phyloP scores from a whole-genome alignment of 2,888 invertebrate species.

The Cataglyphis altisquamis region DNA sequence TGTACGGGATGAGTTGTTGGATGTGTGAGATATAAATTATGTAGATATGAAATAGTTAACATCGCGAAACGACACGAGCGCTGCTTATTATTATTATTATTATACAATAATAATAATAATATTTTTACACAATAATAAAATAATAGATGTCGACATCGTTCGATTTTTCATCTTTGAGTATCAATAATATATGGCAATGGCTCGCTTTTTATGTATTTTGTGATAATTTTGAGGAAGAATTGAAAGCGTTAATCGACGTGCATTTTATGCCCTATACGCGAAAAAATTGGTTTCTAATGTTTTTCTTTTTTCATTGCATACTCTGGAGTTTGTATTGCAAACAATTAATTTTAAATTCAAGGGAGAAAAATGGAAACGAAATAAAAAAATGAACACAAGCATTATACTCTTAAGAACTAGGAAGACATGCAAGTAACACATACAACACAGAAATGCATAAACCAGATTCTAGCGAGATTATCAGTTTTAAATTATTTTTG shows the following conservation, averaged over 20 bases:
- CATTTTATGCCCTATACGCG: slow-evolving; percentile 55
- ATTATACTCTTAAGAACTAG: slow-evolving; percentile 37
- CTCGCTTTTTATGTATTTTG: slow-evolving; percentile 53
- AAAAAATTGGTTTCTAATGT: slow-evolving; percentile 61
- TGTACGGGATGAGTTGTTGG: slow-evolving; percentile 54
- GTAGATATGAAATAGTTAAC: slow-evolving; percentile 29
- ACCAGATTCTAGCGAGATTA: slow-evolving; percentile 1
- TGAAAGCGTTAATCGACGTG: slow-evolving; percentile 40
- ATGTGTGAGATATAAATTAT: slow-evolving; percentile 50
- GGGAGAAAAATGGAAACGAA: slow-evolving; percentile 19
- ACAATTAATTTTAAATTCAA: slow-evolving; percentile 39
- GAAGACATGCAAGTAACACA: background rate
- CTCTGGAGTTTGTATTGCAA: slow-evolving; percentile 2
- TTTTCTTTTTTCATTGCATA: slow-evolving; percentile 32
- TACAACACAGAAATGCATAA: background rate
- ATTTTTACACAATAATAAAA: slow-evolving; percentile 49
- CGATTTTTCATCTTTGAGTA: slow-evolving; percentile 19
- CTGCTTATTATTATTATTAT: slow-evolving; percentile 34
- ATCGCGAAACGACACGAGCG: slow-evolving; percentile 14
- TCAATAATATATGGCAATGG: background rate
- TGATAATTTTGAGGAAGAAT: slow-evolving; percentile 51
- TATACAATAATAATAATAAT: slow-evolving; percentile 35
- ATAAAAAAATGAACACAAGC: slow-evolving; percentile 22
- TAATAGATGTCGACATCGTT: slow-evolving; percentile 2
- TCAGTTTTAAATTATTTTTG: slow-evolving; percentile 18